A percentile compares a stretch with the other conserved stretches of the same genome.
These are phyloP conservation scores for Drosophila miranda DNA, from an alignment of 1,140 invertebrate genomes.

Conservation along the genomic window DNA sequence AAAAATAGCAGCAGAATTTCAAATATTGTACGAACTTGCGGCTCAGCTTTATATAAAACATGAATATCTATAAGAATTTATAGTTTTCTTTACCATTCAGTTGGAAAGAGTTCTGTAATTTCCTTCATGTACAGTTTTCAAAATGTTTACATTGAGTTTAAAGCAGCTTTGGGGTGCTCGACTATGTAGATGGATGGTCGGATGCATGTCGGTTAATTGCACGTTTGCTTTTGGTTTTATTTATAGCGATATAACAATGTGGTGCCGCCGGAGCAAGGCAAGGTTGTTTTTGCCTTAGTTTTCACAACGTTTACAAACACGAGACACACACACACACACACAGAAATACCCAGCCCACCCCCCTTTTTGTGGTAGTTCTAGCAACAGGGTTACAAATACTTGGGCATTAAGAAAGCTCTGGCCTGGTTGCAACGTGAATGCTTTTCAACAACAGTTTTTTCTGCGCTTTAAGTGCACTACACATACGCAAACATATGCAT, in stretches of 20 bases:
- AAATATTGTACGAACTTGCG: too few relatives aligned
- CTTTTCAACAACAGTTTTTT: conserved; percentile 1
- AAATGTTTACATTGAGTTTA: conserved; percentile 22
- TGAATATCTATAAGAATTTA: too few relatives aligned
- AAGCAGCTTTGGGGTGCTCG: conserved; percentile 20
- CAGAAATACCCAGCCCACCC: too few relatives aligned
- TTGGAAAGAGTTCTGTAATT: background rate
- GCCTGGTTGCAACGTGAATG: conserved; percentile 25
- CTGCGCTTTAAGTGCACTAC: conserved; percentile 13
- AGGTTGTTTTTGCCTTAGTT: conserved; percentile 24
- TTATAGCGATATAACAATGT: conserved; percentile 42
- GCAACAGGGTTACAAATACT: conserved; percentile 15
- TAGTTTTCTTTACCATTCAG: background rate
- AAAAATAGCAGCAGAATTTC: too few relatives aligned
- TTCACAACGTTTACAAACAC: conserved; percentile 34
- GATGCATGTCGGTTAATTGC: conserved; percentile 31
- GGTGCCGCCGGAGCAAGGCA: background rate
- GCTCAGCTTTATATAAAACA: too few relatives aligned
- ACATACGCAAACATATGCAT: background rate
- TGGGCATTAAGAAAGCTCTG: conserved; percentile 18
- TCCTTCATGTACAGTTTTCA: background rate
- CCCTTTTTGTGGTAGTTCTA: too few relatives aligned
- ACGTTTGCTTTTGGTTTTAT: conserved; percentile 39
- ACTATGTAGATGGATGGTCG: conserved; percentile 19
- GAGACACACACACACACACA: conserved; percentile 13